A percentile compares a stretch with the other conserved stretches of the same genome.
These are phyloP conservation scores for Sorex maritimensis DNA, from an alignment of 2,797 vertebrate genomes.

Conservation along the genomic window DNA sequence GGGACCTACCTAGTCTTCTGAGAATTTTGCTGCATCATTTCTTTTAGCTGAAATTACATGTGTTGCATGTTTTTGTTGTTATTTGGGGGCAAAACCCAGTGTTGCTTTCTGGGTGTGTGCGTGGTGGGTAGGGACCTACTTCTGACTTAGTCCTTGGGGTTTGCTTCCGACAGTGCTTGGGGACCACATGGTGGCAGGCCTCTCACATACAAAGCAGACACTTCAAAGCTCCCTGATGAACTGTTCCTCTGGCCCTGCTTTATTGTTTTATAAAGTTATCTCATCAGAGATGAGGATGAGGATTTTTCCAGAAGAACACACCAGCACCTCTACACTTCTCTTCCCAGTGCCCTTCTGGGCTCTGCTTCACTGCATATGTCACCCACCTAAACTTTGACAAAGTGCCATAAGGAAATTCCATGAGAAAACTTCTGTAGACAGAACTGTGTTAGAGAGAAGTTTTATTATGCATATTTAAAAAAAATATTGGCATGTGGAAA, in stretches of 20 bases:
- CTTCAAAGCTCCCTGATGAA: no score
- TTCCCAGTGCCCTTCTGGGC: background rate
- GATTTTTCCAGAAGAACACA: background rate
- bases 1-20: background rate
- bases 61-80: no score
- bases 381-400: background rate
- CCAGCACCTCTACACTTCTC: background rate
- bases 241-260: no score
- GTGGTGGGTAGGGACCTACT: no score
- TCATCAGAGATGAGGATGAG: background rate
- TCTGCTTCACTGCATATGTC: background rate
- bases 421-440: background rate
- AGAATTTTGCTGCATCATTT: background rate
- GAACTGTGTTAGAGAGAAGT: background rate
- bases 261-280: background rate
- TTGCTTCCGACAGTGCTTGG: no score
- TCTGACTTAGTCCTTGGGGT: no score
- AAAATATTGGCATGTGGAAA: slow-evolving; percentile 43
- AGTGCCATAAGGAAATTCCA: background rate
- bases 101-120: no score
- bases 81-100: no score
- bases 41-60: background rate
- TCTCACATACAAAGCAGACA: no score
- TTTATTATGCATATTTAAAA: background rate
- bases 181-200: no score